Conservation (phyloP, 2,113 vertebrate genomes). For the Nibea coibor region DNA sequence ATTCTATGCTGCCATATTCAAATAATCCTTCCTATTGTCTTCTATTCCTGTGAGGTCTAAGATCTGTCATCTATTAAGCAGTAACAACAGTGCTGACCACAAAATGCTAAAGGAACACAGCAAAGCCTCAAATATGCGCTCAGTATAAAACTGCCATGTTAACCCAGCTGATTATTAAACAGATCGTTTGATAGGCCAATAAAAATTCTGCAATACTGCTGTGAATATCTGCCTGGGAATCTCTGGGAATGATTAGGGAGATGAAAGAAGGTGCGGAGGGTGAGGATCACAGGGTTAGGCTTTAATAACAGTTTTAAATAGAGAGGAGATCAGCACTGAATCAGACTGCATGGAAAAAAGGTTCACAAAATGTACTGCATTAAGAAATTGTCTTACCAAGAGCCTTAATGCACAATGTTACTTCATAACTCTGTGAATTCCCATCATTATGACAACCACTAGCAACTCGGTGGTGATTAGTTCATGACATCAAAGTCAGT, state of each 20-base stretch:
- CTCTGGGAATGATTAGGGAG: background rate
- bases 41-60: background rate
- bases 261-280: constrained; percentile 27
- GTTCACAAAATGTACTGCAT: constrained; percentile 28
- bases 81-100: background rate
- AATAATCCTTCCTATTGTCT: background rate
- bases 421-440: constrained; percentile 51
- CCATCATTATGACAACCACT: constrained; percentile 42
- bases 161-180: background rate
- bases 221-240: constrained; percentile 1
- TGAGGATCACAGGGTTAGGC: constrained; percentile 48
- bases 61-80: background rate
- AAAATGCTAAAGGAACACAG: background rate
- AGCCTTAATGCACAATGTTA: constrained; percentile 29
- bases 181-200: background rate
- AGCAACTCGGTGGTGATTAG: constrained; percentile 53
- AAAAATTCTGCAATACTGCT: background rate
- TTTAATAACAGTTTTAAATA: constrained; percentile 63
- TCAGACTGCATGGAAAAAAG: constrained; percentile 28
- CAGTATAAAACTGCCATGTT: background rate
- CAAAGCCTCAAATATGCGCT: background rate
- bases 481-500: constrained; percentile 60
- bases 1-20: background rate
- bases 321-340: background rate
- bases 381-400: constrained; percentile 37